phyloP scores from a whole-genome alignment of 1,140 invertebrate genomes.

The honey bee (Apis mellifera) region Amel_HAv3.1 CM009933.2:8771501-8772000 shows the following conservation, averaged over 20 bases:
- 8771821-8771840: conserved; percentile 41
- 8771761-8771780: conserved; percentile 21
- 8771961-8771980: conserved; percentile 50
- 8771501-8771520: no score
- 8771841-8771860: conserved; percentile 37
- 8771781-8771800: conserved; percentile 20
- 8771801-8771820: conserved; percentile 3
- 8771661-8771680: not conserved
- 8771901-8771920: conserved; percentile 28
- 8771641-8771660: no score
- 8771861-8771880: conserved; percentile 44
- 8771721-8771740: not conserved
- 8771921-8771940: conserved; percentile 48
- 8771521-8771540: no score
- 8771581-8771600: no score
- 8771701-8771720: not conserved
- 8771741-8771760: conserved; percentile 13
- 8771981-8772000: no score
- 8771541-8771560: no score
- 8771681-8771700: not conserved
- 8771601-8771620: no score
- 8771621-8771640: no score
- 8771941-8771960: conserved; percentile 36
- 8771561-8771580: no score
- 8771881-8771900: not conserved